Evolutionary conservation across 1,140 invertebrate species (phyloP).

Genomic region (Macrocentrus cingulum): DNA sequence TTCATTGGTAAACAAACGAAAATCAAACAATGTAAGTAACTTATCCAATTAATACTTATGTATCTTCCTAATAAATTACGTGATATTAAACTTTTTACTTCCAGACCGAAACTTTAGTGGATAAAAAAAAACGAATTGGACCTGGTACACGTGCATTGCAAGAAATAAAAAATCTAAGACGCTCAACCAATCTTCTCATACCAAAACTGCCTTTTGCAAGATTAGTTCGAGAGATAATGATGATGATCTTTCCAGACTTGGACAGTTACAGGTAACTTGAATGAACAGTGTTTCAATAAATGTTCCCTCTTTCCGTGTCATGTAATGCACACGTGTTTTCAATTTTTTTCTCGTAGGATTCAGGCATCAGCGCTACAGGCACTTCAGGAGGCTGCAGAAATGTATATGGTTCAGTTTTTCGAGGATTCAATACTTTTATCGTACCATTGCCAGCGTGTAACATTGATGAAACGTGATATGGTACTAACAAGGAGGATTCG

Average conservation of each 20-base stretch:
- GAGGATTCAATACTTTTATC: conserved; percentile 73
- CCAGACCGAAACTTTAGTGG: conserved; percentile 27
- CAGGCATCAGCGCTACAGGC: conserved; percentile 62
- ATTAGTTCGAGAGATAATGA: conserved; percentile 36
- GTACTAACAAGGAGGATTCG: conserved; percentile 49
- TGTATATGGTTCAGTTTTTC: conserved; percentile 75
- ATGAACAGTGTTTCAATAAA: background rate
- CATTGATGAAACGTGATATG: conserved; percentile 72
- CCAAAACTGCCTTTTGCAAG: conserved; percentile 38
- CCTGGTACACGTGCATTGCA: conserved; percentile 15
- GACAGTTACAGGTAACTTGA: conserved; percentile 20
- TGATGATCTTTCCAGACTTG: conserved; percentile 31
- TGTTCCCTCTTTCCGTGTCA: background rate
- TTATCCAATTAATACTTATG: background rate
- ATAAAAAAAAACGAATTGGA: conserved; percentile 15
- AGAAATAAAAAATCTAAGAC: conserved; percentile 38
- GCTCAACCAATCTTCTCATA: conserved; percentile 35
- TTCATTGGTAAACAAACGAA: background rate
- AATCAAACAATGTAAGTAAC: conserved; percentile 7
- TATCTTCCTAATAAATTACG: background rate
- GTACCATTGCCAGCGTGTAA: conserved; percentile 73
- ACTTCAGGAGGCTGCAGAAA: conserved; percentile 72
- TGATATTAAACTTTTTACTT: conserved; percentile 2
- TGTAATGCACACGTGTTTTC: background rate
- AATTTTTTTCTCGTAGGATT: conserved; percentile 46